Evolutionary conservation across 2,888 invertebrate species (phyloP), one percentile per base, ranked within the genome.

Genomic region (Hirtodrosophila histrioides): DNA sequence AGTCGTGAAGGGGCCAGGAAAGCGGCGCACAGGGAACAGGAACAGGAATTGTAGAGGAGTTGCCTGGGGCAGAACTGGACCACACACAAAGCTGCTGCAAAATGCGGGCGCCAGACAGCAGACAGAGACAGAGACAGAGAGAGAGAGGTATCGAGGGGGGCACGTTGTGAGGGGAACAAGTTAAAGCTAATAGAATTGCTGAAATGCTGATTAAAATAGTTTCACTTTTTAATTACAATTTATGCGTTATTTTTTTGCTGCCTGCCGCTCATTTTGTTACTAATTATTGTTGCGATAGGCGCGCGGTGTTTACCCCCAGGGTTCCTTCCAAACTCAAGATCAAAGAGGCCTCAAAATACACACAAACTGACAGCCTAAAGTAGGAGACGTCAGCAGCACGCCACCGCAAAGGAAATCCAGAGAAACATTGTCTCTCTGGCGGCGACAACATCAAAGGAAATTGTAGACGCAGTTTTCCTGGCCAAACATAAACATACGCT

Each of bases 171-270:
- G 9, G 46, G 4, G 9, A 8, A 31, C 29, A 41, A 48, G 27
- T 45, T 49, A 33, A 27, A 39, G 58, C 49, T 83, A 87, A 83
- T 83, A 78, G 88, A 87, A 83, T 78, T 82, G 87, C 82, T 87
- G 87, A 82, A 87, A 82, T 69, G 53, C 66, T 83, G 79, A 83
- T 83, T 87, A 85, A 87, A 83, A 83, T 83, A 83, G 88, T 87
- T 85, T 82, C 76, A 78, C 88, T 83, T 87, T 87, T 83, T 83
- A 83, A 83, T 83, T 87, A 87, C 79, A 63, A 83, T 87, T 87
- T 83, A 83, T 83, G 82, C 65, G 51, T 56, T 55, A 51, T 56
- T 60, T 41, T 56, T 40, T 17, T 17, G 17, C 17, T 17, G 17
- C 17, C 17, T 35, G 33, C 48, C 35, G 53, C 68, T 50, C 69